phyloP scores from a whole-genome alignment of 2,888 invertebrate species.

The Cheilosia soror region DNA sequence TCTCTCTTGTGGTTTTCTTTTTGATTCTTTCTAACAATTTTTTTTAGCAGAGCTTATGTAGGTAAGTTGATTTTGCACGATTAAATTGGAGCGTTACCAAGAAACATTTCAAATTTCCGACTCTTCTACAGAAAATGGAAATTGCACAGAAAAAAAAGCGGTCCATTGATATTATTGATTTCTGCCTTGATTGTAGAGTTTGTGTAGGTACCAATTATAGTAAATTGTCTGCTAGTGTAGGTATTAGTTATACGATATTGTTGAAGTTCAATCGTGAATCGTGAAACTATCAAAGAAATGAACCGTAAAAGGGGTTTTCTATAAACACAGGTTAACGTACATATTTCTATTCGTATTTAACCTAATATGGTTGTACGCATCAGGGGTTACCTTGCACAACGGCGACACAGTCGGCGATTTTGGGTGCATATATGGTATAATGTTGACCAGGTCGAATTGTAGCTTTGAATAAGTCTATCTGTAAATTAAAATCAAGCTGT shows the following conservation, averaged over 20 bases:
- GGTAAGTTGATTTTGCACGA: background rate
- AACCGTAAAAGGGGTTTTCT: constrained; percentile 67
- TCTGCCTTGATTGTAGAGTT: constrained; percentile 5
- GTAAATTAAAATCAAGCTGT: too few relatives aligned
- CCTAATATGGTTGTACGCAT: constrained; percentile 62
- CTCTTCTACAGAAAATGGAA: background rate
- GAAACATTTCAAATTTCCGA: constrained; percentile 8
- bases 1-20: constrained; percentile 38
- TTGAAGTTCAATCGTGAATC: constrained; percentile 4
- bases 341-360: constrained; percentile 21
- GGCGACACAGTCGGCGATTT: constrained; percentile 1
- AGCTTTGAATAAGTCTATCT: background rate
- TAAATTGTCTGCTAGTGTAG: constrained; percentile 1
- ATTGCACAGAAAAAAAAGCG: constrained; percentile 5
- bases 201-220: constrained; percentile 23
- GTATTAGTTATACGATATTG: background rate
- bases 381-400: constrained; percentile 61
- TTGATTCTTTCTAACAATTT: constrained; percentile 2
- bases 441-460: constrained; percentile 5
- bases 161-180: constrained; percentile 45
- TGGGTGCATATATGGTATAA: constrained; percentile 25
- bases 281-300: constrained; percentile 51
- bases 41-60: constrained; percentile 13
- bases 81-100: constrained; percentile 32
- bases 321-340: constrained; percentile 23